These are phyloP conservation scores for Notothenia rossii DNA, from an alignment of 2,113 vertebrate genomes.

Conservation along the genomic window DNA sequence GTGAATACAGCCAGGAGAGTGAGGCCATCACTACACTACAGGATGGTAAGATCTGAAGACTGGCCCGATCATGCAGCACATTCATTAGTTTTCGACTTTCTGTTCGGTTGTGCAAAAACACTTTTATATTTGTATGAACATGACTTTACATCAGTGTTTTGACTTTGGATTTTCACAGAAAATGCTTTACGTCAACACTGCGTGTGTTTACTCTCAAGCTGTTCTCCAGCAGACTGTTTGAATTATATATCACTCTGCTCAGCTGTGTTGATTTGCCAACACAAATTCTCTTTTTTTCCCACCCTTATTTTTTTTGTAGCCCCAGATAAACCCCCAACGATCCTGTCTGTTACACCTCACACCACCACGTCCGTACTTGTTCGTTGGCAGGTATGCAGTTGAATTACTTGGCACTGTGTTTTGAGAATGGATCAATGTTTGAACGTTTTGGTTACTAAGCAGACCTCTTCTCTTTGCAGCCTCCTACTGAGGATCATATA, in stretches of 20 bases:
- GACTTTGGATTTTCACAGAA: slow-evolving; percentile 37
- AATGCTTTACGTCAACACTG: slow-evolving; percentile 38
- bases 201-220: slow-evolving; percentile 43
- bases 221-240: slow-evolving; percentile 48
- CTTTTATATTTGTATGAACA: slow-evolving; percentile 3
- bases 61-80: neutral
- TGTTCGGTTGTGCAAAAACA: neutral
- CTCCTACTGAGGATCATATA: slow-evolving; percentile 93
- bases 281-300: neutral
- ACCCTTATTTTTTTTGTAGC: slow-evolving; percentile 78
- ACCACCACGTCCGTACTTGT: slow-evolving; percentile 97
- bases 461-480: slow-evolving; percentile 75
- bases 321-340: slow-evolving; percentile 93
- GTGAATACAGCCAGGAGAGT: slow-evolving; percentile 95
- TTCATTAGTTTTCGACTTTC: slow-evolving; percentile 1
- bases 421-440: slow-evolving; percentile 1
- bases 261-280: slow-evolving; percentile 35
- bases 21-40: slow-evolving; percentile 97
- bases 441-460: neutral
- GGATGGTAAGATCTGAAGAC: slow-evolving; percentile 87
- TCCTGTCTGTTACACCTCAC: slow-evolving; percentile 95
- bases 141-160: slow-evolving; percentile 18
- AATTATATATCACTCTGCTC: slow-evolving; percentile 50
- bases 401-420: neutral
- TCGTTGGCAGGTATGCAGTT: slow-evolving; percentile 92